A percentile compares a stretch with the other conserved stretches of the same genome.
Conservation (phyloP, 2,113 vertebrate species). For the rat (Rattus norvegicus) region GRCr8 NC_086021.1:98707001-98707500, state of each 20-base stretch:
- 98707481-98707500: neutral
- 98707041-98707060: neutral
- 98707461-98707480: neutral
- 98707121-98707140: neutral
- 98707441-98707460: neutral
- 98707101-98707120: neutral
- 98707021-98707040: slow-evolving; percentile 9
- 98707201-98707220: neutral
- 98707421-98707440: neutral
- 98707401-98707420: neutral
- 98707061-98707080: neutral
- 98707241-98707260: neutral
- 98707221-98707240: neutral
- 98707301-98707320: neutral
- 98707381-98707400: neutral
- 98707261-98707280: neutral
- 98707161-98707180: neutral
- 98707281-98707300: neutral
- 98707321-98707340: too few species aligned
- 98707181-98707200: neutral
- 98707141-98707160: neutral
- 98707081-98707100: neutral
- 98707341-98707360: neutral
- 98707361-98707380: neutral
- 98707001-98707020: neutral